A percentile compares a stretch with the other conserved stretches of the same genome.
These are phyloP conservation scores for Neodontobutis hainanensis DNA, from an alignment of 2,113 vertebrate species.

Conservation along the genomic window DNA sequence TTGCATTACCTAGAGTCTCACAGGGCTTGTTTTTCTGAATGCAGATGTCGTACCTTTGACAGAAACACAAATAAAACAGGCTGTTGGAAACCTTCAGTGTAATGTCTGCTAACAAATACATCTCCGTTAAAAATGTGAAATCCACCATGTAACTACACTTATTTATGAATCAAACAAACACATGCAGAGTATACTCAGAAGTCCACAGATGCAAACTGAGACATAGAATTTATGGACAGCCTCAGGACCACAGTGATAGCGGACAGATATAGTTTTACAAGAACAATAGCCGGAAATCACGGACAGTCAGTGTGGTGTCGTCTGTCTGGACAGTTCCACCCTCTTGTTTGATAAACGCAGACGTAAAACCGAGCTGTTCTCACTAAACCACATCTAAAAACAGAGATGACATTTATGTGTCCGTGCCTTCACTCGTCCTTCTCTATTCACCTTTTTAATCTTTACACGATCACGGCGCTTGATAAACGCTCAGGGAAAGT, in stretches of 20 bases:
- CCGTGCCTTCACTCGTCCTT: background rate
- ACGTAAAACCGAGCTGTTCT: constrained; percentile 46
- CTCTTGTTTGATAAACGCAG: constrained; percentile 57
- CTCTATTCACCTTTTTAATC: background rate
- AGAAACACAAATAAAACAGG: constrained; percentile 17
- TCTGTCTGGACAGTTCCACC: constrained; percentile 66
- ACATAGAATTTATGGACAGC: constrained; percentile 21
- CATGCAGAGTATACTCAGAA: constrained; percentile 11
- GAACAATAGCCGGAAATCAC: constrained; percentile 75
- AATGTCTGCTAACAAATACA: background rate
- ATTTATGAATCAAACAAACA: constrained; percentile 6
- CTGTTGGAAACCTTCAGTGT: background rate
- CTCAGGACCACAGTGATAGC: constrained; percentile 47
- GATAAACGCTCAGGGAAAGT: constrained; percentile 29
- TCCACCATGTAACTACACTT: background rate
- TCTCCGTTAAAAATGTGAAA: background rate
- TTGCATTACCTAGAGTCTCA: constrained; percentile 92
- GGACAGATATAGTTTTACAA: constrained; percentile 51
- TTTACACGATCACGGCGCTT: constrained; percentile 8
- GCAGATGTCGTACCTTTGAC: constrained; percentile 95
- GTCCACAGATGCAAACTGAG: background rate
- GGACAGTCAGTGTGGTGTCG: constrained; percentile 56
- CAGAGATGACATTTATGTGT: constrained; percentile 14
- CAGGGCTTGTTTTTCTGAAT: constrained; percentile 99
- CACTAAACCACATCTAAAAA: constrained; percentile 34